Conservation (phyloP, 2,113 vertebrate genomes). For the Bostrychus sinensis region DNA sequence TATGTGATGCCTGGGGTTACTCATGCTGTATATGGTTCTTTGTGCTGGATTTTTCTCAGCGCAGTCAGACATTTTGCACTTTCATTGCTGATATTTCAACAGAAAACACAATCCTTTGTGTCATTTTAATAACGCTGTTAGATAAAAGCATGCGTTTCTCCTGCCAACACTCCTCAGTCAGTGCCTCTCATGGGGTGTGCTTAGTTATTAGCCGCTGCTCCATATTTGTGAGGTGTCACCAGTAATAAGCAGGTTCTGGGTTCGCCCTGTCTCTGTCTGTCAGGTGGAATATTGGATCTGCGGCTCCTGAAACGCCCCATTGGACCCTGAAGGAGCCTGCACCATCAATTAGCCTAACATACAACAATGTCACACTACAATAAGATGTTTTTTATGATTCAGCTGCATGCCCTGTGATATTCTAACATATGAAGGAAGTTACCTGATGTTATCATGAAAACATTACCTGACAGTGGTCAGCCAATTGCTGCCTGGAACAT, state of each 20-base stretch:
- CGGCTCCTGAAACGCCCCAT: constrained; percentile 27
- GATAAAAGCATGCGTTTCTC: constrained; percentile 33
- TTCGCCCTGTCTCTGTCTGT: constrained; percentile 49
- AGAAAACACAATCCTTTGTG: constrained; percentile 18
- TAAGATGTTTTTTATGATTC: constrained; percentile 5
- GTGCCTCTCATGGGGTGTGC: constrained; percentile 46
- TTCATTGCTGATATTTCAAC: background rate
- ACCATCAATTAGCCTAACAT: constrained; percentile 54
- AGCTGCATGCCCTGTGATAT: constrained; percentile 2
- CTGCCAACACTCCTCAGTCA: constrained; percentile 35
- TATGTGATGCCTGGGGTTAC: background rate
- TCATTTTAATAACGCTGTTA: constrained; percentile 50
- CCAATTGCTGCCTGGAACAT: no score
- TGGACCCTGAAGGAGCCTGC: constrained; percentile 50
- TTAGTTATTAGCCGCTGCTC: constrained; percentile 57
- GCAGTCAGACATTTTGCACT: background rate
- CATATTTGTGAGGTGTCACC: constrained; percentile 68
- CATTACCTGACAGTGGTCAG: no score
- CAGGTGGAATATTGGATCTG: constrained; percentile 52
- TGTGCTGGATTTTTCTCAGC: background rate
- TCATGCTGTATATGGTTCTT: background rate
- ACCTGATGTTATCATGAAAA: no score
- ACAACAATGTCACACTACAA: constrained; percentile 37
- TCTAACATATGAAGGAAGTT: no score
- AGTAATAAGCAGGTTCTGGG: constrained; percentile 61